phyloP scores from a whole-genome alignment of 1,140 invertebrate genomes.

The Eurosta solidaginis region DNA sequence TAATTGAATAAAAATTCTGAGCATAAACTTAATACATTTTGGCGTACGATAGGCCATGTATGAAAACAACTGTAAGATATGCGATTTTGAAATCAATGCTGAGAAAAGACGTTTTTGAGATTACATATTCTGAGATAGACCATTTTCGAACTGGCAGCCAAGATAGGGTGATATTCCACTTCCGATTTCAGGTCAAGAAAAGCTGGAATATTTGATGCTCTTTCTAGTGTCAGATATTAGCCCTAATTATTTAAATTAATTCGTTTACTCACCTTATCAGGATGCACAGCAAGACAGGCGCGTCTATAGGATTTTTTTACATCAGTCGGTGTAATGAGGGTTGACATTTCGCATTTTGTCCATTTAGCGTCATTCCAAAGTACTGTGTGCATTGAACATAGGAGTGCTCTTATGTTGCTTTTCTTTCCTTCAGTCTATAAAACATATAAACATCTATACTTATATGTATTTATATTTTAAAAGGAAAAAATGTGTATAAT shows the following conservation, averaged over 20 bases:
- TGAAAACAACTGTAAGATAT: too few relatives aligned
- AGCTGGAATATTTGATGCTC: neutral
- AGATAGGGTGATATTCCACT: too few relatives aligned
- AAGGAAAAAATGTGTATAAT: too few relatives aligned
- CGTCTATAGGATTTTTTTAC: slow-evolving; percentile 96
- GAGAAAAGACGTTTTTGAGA: too few relatives aligned
- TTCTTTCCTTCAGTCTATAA: slow-evolving; percentile 92
- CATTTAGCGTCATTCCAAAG: slow-evolving; percentile 94
- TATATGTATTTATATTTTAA: neutral
- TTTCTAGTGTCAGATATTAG: too few relatives aligned
- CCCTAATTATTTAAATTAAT: neutral
- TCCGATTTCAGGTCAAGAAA: neutral
- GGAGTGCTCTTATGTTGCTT: slow-evolving; percentile 90
- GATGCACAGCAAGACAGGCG: slow-evolving; percentile 95
- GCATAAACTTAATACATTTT: too few relatives aligned
- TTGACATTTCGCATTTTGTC: slow-evolving; percentile 91
- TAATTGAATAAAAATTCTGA: too few relatives aligned
- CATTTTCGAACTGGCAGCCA: too few relatives aligned
- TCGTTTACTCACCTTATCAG: slow-evolving; percentile 83
- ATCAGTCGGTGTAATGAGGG: slow-evolving; percentile 85
- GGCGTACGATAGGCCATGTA: too few relatives aligned
- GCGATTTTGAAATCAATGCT: too few relatives aligned
- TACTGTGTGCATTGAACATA: slow-evolving; percentile 92
- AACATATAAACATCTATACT: too few relatives aligned
- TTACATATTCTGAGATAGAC: too few relatives aligned